These are phyloP conservation scores for Drosophila pallidifrons DNA, from an alignment of 1,140 invertebrate genomes.

Conservation along the genomic window DNA sequence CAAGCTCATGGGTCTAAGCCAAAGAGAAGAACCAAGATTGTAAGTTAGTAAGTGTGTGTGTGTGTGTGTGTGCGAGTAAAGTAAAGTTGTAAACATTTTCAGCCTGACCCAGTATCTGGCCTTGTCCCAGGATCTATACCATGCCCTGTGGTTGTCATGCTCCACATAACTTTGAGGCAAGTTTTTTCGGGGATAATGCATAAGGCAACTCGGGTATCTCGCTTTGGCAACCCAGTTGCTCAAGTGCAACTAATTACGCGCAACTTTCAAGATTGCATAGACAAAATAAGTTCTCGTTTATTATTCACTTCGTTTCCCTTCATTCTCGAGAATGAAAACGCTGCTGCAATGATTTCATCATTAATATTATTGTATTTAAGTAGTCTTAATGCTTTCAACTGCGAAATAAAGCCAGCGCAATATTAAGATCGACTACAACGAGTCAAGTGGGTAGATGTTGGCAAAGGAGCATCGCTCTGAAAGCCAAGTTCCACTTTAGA, in stretches of 20 bases:
- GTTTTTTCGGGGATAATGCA: constrained; percentile 26
- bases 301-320: constrained; percentile 46
- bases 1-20: constrained; percentile 85
- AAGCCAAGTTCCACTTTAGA: neutral
- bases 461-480: neutral
- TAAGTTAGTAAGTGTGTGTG: neutral
- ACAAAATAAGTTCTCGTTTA: constrained; percentile 53
- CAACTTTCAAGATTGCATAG: constrained; percentile 59
- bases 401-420: constrained; percentile 6
- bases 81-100: constrained; percentile 59
- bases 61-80: neutral
- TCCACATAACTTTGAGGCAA: constrained; percentile 62
- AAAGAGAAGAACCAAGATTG: neutral
- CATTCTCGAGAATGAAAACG: neutral
- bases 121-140: neutral
- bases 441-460: constrained; percentile 10
- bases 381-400: constrained; percentile 36
- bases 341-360: constrained; percentile 24
- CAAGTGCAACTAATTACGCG: constrained; percentile 72
- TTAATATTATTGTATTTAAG: constrained; percentile 41
- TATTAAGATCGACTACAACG: constrained; percentile 18
- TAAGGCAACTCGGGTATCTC: constrained; percentile 29
- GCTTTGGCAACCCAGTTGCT: constrained; percentile 33
- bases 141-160: constrained; percentile 41
- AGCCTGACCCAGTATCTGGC: neutral